Conservation (phyloP, 2,113 vertebrate species). For the Aix galericulata region DNA sequence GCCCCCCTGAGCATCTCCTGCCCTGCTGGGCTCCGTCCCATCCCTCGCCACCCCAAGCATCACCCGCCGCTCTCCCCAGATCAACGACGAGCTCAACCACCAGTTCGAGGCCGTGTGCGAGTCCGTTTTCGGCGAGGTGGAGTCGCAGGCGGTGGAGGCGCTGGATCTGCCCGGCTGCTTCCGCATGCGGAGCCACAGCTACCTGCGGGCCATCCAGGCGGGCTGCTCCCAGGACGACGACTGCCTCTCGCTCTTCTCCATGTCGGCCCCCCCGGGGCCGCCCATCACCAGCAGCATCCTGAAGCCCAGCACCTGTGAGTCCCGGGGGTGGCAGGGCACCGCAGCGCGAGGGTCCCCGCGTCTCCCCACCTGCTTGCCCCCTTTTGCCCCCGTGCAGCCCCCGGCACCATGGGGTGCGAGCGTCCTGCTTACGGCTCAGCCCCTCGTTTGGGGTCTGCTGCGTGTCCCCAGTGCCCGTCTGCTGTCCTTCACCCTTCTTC, state of each 20-base stretch:
- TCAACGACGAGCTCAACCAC: slow-evolving; percentile 91
- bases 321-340: not conserved
- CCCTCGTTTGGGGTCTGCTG: not conserved
- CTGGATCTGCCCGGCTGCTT: slow-evolving; percentile 97
- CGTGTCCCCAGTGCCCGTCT: not conserved
- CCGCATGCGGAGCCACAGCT: slow-evolving; percentile 98
- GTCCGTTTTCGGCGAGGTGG: slow-evolving; percentile 93
- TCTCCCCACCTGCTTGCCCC: not conserved
- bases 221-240: slow-evolving; percentile 98
- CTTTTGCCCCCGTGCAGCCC: not conserved
- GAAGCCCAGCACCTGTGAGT: slow-evolving; percentile 92
- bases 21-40: not conserved
- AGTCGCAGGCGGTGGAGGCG: slow-evolving; percentile 96
- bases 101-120: slow-evolving; percentile 95
- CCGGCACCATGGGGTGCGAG: not conserved
- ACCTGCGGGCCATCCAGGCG: slow-evolving; percentile 97
- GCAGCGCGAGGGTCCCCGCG: fast-evolving
- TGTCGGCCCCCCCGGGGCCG: slow-evolving; percentile 86
- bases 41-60: not conserved
- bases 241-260: slow-evolving; percentile 95
- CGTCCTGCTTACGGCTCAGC: not conserved
- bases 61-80: slow-evolving; percentile 65
- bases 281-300: slow-evolving; percentile 85
- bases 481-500: not conserved
- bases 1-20: not conserved